Evolutionary conservation across 2,113 vertebrate species (phyloP).

Genomic region (Peromyscus maniculatus): DNA sequence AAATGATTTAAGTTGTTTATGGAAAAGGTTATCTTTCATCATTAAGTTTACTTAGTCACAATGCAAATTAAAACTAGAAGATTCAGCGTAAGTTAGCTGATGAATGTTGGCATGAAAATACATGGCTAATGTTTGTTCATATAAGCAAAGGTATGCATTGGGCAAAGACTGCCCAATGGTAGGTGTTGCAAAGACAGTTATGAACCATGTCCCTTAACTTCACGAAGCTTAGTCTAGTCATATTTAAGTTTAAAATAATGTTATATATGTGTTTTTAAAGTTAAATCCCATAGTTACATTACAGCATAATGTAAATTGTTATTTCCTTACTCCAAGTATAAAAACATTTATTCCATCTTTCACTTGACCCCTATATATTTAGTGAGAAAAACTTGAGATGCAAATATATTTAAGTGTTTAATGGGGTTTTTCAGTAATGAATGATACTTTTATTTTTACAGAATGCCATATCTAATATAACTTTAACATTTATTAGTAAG

Average conservation of each 20-base stretch:
- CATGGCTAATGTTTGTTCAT: neutral
- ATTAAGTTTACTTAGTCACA: slow-evolving; percentile 23
- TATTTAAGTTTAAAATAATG: neutral
- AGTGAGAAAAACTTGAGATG: slow-evolving; percentile 20
- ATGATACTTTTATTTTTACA: slow-evolving; percentile 26
- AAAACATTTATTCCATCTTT: slow-evolving; percentile 39
- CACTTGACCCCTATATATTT: neutral
- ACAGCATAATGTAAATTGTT: neutral
- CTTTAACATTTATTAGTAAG: neutral
- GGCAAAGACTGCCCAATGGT: neutral
- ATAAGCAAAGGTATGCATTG: neutral
- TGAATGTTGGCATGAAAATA: neutral
- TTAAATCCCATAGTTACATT: neutral
- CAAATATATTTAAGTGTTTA: slow-evolving; percentile 53
- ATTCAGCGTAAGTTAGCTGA: neutral
- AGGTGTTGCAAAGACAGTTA: neutral
- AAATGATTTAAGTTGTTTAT: neutral
- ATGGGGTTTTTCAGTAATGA: slow-evolving; percentile 52
- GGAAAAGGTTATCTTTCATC: neutral
- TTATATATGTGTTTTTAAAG: neutral
- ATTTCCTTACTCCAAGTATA: slow-evolving; percentile 33
- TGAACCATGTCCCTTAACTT: neutral
- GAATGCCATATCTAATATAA: slow-evolving; percentile 39
- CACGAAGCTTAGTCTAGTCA: neutral
- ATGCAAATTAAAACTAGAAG: neutral